phyloP scores from a whole-genome alignment of 1,140 invertebrate genomes.

The Brachionus rubens region DNA sequence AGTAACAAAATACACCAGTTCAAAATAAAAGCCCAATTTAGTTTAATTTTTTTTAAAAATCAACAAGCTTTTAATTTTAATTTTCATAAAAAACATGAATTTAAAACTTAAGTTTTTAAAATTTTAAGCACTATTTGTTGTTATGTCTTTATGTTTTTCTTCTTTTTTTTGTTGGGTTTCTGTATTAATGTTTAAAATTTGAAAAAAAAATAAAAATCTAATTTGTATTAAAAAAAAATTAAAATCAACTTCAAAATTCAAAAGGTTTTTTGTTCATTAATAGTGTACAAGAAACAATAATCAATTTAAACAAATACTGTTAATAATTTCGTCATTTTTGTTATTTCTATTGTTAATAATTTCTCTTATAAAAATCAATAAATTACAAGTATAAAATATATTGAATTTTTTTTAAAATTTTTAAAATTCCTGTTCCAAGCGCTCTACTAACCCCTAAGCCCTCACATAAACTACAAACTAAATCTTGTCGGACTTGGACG shows the following conservation, averaged over 20 bases:
- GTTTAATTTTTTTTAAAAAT: constrained; percentile 21
- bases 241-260: background rate
- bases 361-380: constrained; percentile 22
- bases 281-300: background rate
- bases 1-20: constrained; percentile 64
- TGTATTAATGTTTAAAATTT: background rate
- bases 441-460: too few species aligned
- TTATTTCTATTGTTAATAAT: background rate
- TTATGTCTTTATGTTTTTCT: background rate
- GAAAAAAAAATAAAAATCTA: background rate
- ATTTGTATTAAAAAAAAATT: constrained; percentile 28
- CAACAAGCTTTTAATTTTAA: constrained; percentile 37
- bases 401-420: too few species aligned
- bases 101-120: constrained; percentile 35
- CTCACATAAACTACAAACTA: too few species aligned
- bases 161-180: background rate
- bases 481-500: too few species aligned
- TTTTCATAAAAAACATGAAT: constrained; percentile 29
- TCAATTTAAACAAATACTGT: constrained; percentile 1
- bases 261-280: background rate
- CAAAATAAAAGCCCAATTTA: constrained; percentile 59
- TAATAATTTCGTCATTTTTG: constrained; percentile 4
- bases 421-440: too few species aligned
- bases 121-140: constrained; percentile 24
- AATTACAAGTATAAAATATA: background rate